Conservation (phyloP, 2,888 invertebrate species). For the Plagodis pulveraria region DNA sequence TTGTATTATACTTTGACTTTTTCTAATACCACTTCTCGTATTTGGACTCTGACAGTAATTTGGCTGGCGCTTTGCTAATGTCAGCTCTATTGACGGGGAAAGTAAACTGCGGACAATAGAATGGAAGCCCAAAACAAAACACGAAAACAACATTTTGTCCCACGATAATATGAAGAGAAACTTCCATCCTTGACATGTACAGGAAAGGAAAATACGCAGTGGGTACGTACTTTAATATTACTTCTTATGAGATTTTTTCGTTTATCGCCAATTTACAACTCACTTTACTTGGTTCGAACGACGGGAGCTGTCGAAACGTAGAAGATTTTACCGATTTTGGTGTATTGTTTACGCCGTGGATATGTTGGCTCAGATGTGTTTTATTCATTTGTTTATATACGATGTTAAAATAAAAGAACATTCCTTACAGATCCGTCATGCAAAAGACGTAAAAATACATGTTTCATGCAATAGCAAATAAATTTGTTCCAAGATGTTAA, state of each 20-base stretch:
- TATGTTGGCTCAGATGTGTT: slow-evolving; percentile 15
- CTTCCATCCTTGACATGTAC: slow-evolving; percentile 46
- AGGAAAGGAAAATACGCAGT: slow-evolving; percentile 40
- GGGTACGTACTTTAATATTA: slow-evolving; percentile 30
- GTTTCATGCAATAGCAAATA: no score
- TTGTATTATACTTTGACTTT: slow-evolving; percentile 33
- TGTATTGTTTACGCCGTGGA: slow-evolving; percentile 16
- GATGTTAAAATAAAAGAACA: slow-evolving; percentile 9
- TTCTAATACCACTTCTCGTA: slow-evolving; percentile 23
- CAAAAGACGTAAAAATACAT: no score
- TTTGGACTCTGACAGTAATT: slow-evolving; percentile 30
- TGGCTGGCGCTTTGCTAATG: slow-evolving; percentile 32
- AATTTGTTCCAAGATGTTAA: no score
- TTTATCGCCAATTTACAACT: slow-evolving; percentile 37
- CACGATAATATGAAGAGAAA: slow-evolving; percentile 45
- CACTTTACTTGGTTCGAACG: slow-evolving; percentile 13
- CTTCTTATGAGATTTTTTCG: slow-evolving; percentile 36
- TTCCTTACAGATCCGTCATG: background rate
- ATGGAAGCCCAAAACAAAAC: slow-evolving; percentile 54
- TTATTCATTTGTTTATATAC: slow-evolving; percentile 10
- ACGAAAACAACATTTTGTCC: slow-evolving; percentile 53
- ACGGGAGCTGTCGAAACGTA: slow-evolving; percentile 18
- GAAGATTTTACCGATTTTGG: slow-evolving; percentile 27
- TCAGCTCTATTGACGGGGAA: slow-evolving; percentile 61
- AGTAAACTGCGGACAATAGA: slow-evolving; percentile 66